Conservation (phyloP, 2,797 vertebrate species). For the Staurois parvus region DNA sequence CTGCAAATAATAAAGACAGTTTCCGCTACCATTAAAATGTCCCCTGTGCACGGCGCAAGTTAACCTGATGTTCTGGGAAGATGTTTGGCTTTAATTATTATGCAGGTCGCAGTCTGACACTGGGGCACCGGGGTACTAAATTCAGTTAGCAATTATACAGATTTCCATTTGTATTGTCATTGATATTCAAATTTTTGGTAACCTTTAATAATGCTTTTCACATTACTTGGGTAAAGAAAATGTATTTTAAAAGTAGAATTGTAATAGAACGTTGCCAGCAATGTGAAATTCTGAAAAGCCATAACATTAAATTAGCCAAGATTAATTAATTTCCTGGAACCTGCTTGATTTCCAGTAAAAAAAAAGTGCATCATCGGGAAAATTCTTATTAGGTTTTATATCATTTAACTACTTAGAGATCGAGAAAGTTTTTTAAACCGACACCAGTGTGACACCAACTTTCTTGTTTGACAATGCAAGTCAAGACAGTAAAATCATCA, state of each 20-base stretch:
- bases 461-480: too few species aligned
- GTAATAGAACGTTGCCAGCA: not conserved
- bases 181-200: slow-evolving; percentile 36
- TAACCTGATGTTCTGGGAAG: slow-evolving; percentile 10
- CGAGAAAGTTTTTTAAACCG: too few species aligned
- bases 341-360: not conserved
- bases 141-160: slow-evolving; percentile 31
- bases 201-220: slow-evolving; percentile 23
- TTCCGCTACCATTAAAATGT: not conserved
- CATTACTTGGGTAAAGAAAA: slow-evolving; percentile 27
- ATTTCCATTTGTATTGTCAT: slow-evolving; percentile 40
- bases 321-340: slow-evolving; percentile 38
- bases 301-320: slow-evolving; percentile 1
- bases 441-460: too few species aligned
- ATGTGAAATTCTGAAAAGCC: not conserved
- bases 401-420: not conserved
- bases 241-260: not conserved
- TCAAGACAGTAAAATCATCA: too few species aligned
- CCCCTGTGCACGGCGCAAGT: not conserved
- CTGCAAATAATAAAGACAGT: not conserved
- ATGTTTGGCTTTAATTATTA: slow-evolving; percentile 12
- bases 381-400: slow-evolving; percentile 1
- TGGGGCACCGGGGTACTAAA: not conserved
- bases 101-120: slow-evolving; percentile 5
- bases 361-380: not conserved